Base-by-base conservation (phyloP, 64 coral and sea anemone species). In the Stylophora pistillata region DNA sequence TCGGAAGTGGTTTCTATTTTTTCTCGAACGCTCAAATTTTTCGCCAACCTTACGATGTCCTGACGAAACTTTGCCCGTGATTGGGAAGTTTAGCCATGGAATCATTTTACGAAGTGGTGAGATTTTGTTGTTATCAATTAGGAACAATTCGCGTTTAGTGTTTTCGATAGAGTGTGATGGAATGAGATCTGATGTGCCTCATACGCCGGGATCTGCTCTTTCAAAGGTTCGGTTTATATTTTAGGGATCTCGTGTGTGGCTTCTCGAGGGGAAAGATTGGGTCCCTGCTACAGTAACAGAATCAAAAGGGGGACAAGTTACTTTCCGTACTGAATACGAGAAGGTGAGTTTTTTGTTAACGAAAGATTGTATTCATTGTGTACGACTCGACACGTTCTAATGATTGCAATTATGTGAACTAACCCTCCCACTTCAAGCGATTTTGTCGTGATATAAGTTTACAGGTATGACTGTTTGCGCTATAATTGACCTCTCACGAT, bases 231-330 rank as follows among this genome's bases (percentile, higher is more conserved):
- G 10, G 41, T 27, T 86, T 53, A 56, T 87, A 30, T 87, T 62
- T 37, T 69, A 96, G 95, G 95, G 95, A 58, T 85, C 95, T 66
- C 87, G 87, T 85, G 95, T 96, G 15, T 96, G 95, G 95, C 81
- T 96, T 64, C 89, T 96, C 10, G 95, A 96, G 77, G 95, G 91
- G 86, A 96, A 96, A 73, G 84, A 96, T 27, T 96, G 95, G 95
- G 95, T 93, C 59, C 91, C 95, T 71, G 87, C 95, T 53, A 88
- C 47, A 11, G 95, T 96, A 10, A 93, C 82, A 13, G 95, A 96
- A n/a, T 78, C 83, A 59, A 86, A 85, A 66, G 30, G 87, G 16
- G 91, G 56, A 81, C 87, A 96, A 76, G 80, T 96, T 16, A 96
- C 95, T 31, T 96, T 96, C 47, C 78, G 77, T 66, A 93, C 91